These are phyloP conservation scores for Misgurnus mizolepis DNA, from an alignment of 2,113 vertebrate genomes.

Conservation along the genomic window DNA sequence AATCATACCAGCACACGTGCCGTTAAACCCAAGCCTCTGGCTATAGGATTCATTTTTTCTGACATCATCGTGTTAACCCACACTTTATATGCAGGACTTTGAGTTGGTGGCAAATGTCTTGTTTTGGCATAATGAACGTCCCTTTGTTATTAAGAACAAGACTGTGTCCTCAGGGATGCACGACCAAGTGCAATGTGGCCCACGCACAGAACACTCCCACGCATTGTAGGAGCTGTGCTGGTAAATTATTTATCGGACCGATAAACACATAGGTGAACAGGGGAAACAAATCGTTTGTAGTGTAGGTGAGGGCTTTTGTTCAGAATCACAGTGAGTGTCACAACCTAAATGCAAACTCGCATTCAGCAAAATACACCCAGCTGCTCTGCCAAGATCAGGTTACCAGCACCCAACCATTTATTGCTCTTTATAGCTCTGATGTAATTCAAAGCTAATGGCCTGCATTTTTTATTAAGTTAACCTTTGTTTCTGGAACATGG, in stretches of 20 bases:
- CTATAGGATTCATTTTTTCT: not conserved
- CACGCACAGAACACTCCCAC: conserved; percentile 23
- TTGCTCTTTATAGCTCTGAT: conserved; percentile 28
- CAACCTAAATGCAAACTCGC: conserved; percentile 23
- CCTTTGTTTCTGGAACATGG: conserved; percentile 23
- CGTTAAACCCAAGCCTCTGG: conserved; percentile 4
- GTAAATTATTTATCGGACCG: conserved; percentile 72
- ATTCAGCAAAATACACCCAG: conserved; percentile 19
- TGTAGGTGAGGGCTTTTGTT: conserved; percentile 62
- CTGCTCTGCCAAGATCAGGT: conserved; percentile 16
- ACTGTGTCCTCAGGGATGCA: conserved; percentile 8
- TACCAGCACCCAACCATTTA: conserved; percentile 18
- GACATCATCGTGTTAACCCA: conserved; percentile 14
- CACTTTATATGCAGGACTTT: conserved; percentile 13
- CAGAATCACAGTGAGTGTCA: conserved; percentile 55
- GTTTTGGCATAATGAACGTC: conserved; percentile 38
- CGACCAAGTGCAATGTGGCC: conserved; percentile 19
- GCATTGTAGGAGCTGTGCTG: conserved; percentile 48
- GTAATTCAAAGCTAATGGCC: conserved; percentile 27
- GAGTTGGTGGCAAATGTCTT: conserved; percentile 26
- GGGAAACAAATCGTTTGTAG: conserved; percentile 56
- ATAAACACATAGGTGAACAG: conserved; percentile 62
- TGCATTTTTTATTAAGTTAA: conserved; percentile 35
- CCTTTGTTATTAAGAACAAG: conserved; percentile 37
- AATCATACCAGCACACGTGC: conserved; percentile 18